phyloP scores from a whole-genome alignment of 2,888 invertebrate genomes.

The Heliconius ethilla region DNA sequence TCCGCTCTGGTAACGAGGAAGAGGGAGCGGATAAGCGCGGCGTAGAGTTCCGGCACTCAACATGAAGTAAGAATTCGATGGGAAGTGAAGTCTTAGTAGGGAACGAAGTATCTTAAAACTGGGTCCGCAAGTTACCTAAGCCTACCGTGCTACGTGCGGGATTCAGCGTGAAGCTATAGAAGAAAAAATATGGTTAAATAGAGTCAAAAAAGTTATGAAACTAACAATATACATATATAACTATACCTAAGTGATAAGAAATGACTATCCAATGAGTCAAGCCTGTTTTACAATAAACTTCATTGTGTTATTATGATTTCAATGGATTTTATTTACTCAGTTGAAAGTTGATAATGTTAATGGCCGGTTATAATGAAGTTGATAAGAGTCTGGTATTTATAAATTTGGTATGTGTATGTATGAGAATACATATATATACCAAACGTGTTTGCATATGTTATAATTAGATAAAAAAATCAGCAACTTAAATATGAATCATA shows the following conservation, averaged over 20 bases:
- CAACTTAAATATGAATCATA: no score
- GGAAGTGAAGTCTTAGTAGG: not conserved
- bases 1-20: not conserved
- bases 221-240: not conserved
- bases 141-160: not conserved
- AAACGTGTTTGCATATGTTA: no score
- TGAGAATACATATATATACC: not conserved
- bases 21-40: not conserved
- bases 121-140: not conserved
- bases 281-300: not conserved
- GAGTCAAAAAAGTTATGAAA: not conserved
- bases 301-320: not conserved
- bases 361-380: not conserved
- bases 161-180: not conserved
- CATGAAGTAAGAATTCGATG: no score
- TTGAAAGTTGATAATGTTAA: constrained; percentile 9
- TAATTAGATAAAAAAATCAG: no score
- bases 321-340: constrained; percentile 1
- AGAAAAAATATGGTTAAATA: no score
- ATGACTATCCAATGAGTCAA: not conserved
- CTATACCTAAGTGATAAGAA: not conserved
- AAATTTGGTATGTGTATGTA: not conserved
- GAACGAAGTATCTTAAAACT: not conserved
- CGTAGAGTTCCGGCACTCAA: not conserved
- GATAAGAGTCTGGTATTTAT: constrained; percentile 7